Percentiles rank a stretch among this genome's conserved stretches.
phyloP scores from a whole-genome alignment of 2,888 invertebrate species.

The Craniophora ligustri region DNA sequence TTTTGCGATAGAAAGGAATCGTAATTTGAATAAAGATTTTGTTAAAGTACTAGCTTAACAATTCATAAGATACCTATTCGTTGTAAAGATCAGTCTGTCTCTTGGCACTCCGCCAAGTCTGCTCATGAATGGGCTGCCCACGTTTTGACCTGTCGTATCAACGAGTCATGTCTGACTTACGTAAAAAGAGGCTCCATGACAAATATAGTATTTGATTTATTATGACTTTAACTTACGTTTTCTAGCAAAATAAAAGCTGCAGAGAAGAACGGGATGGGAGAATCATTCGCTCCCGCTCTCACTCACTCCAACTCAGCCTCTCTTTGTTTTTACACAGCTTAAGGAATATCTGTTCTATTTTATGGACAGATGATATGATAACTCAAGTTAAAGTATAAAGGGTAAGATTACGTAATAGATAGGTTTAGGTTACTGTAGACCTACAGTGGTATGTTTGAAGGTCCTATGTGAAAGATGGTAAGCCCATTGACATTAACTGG shows the following conservation, averaged over 20 bases:
- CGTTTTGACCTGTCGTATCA: constrained; percentile 21
- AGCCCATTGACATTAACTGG: no score
- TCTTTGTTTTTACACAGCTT: no score
- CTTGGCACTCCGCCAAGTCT: constrained; percentile 43
- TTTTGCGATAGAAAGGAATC: neutral
- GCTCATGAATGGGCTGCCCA: constrained; percentile 43
- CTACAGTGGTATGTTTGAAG: no score
- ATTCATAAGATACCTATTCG: neutral
- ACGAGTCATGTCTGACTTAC: constrained; percentile 21
- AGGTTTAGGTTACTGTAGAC: no score
- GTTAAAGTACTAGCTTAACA: constrained; percentile 1
- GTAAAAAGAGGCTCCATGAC: constrained; percentile 15
- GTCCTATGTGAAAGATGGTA: no score
- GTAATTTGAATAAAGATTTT: neutral
- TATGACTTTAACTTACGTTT: constrained; percentile 11
- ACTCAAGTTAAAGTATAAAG: no score
- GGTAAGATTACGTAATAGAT: no score
- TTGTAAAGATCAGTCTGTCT: constrained; percentile 1
- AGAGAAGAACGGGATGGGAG: no score
- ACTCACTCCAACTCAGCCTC: no score
- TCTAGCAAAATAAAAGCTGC: neutral
- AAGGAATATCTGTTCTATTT: no score
- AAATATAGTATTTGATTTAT: constrained; percentile 45
- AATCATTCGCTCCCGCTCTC: no score
- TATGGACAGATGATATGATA: no score